These are phyloP conservation scores for Acanthosepion lycidas DNA, from an alignment of 2,888 invertebrate species.

Conservation along the genomic window DNA sequence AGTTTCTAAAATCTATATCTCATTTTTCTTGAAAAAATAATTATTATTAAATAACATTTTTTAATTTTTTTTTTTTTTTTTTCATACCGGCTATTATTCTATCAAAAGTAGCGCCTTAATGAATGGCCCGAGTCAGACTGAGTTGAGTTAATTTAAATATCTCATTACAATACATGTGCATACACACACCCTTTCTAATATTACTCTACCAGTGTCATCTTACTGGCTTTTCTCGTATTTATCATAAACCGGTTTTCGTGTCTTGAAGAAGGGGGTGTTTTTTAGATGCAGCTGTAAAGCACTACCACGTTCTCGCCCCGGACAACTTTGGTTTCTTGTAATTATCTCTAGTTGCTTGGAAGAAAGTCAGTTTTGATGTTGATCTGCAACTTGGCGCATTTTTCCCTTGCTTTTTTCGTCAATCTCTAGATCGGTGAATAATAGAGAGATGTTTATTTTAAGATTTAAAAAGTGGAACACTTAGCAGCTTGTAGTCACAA, in stretches of 20 bases:
- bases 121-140: not conserved
- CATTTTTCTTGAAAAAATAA: not conserved
- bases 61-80: not conserved
- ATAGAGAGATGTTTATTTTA: not conserved
- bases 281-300: not conserved
- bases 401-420: not conserved
- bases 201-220: too few species aligned
- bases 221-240: too few species aligned
- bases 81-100: not conserved
- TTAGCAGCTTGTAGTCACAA: not conserved
- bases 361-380: not conserved
- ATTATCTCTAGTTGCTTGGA: slow-evolving; percentile 3
- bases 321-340: not conserved
- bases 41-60: too few species aligned
- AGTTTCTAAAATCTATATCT: not conserved
- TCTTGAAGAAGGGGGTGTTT: not conserved
- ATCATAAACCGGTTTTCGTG: not conserved
- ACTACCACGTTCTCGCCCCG: too few species aligned
- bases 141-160: not conserved
- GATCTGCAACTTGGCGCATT: not conserved
- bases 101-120: not conserved
- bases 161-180: not conserved
- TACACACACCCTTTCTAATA: too few species aligned
- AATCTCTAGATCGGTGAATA: not conserved
- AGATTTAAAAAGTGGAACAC: not conserved